Base-by-base conservation (phyloP, 2,888 invertebrate species). In the Thalpophila matura region DNA sequence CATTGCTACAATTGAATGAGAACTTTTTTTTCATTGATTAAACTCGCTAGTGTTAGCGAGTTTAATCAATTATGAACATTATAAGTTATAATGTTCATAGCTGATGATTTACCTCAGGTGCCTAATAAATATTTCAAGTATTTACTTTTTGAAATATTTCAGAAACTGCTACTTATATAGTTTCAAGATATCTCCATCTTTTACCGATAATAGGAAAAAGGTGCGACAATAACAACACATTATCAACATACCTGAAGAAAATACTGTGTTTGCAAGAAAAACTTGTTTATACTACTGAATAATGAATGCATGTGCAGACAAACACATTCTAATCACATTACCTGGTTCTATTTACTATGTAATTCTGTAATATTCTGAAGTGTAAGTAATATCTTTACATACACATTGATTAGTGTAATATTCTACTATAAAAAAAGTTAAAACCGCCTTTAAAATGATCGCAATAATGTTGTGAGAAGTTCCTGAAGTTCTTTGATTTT, bases 301-400 rank as follows among this genome's bases (percentile, higher is more conserved):
- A 65, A 51, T 55, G 29, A 22, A 45, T 16, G 49, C n/a, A 35
- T 53, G 1, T 45, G 18, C 46, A 53, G 6, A 49, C 43, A 69
- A 69, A 69, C 58, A 69, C n/a, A 49, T 38, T 67, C n/a, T 38
- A 66, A 74, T 69, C 33, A 67, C 6, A 49, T 56, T 46, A 55
- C 5, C 4, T 24, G 0, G 12, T 37, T 26, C 3, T 1, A 10
- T 59, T 56, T 29, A 29, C n/a, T 24, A 2, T 16, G 18, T 22
- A 4, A 16, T 16, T 16, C 4, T 47, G 18, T 33, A 10, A n/a
- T 16, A 31, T n/a, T n/a, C 22, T 47, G 20, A 2, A 27, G 20
- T 12, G 20, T n/a, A n/a, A 33, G n/a, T 33, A n/a, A 33, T 33
- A 33, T 14, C n/a, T 31, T 31, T 31, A 14, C 14, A 33, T 5